Conservation (phyloP, 2,113 vertebrate genomes). For the Campylomormyrus tamandua region DNA sequence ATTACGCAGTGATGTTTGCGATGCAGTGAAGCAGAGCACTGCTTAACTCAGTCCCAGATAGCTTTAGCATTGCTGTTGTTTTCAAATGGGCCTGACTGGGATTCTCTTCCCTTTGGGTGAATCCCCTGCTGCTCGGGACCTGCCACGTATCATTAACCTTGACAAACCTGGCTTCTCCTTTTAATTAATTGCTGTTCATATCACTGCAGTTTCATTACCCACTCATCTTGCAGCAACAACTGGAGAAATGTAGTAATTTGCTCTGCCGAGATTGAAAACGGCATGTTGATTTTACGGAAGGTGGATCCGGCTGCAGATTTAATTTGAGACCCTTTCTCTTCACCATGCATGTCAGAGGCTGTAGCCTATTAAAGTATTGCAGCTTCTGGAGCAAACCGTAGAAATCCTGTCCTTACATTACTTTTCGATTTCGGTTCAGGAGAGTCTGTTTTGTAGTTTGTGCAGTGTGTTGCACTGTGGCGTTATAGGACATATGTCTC, state of each 20-base stretch:
- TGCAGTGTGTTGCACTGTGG: not conserved
- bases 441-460: not conserved
- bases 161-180: conserved; percentile 10
- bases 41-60: not conserved
- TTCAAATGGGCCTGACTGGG: not conserved
- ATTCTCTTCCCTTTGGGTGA: not conserved
- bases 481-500: not conserved
- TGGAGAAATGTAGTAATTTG: not conserved
- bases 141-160: conserved; percentile 10
- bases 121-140: not conserved
- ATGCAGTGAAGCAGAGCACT: not conserved
- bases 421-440: not conserved
- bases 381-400: not conserved
- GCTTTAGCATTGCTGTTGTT: not conserved
- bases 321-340: not conserved
- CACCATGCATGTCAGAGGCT: not conserved
- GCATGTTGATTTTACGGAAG: not conserved
- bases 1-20: not conserved
- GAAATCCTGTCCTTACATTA: not conserved
- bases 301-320: not conserved
- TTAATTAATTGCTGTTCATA: conserved; percentile 21
- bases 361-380: not conserved
- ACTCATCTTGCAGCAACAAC: not conserved
- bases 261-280: not conserved
- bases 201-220: conserved; percentile 10